Percentiles rank a stretch among this genome's conserved stretches.
These are phyloP conservation scores for Pagetopsis macropterus DNA, from an alignment of 2,797 vertebrate genomes.

Conservation along the genomic window DNA sequence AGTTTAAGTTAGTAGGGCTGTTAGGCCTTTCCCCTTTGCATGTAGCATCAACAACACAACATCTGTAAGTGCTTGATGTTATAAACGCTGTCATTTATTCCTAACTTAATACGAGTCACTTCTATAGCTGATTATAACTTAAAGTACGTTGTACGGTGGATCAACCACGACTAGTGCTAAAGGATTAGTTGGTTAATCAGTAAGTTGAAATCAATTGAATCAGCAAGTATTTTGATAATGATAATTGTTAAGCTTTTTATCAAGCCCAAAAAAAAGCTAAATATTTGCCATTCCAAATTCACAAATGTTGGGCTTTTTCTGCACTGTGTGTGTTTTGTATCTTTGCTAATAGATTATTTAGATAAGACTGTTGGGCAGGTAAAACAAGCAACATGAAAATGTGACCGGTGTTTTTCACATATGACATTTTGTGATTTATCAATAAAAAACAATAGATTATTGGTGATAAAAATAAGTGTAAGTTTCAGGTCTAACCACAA, in stretches of 20 bases:
- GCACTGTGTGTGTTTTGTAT: not conserved
- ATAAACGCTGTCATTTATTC: not conserved
- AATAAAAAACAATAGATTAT: not conserved
- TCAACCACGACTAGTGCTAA: not conserved
- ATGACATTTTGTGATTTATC: not conserved
- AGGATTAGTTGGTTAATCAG: not conserved
- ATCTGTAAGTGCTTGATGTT: slow-evolving; percentile 1
- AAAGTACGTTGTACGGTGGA: not conserved
- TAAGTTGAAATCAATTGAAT: not conserved
- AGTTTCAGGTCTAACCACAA: not conserved
- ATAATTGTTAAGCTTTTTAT: not conserved
- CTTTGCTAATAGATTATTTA: not conserved
- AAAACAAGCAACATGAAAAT: not conserved
- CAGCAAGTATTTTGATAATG: not conserved
- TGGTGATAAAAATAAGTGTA: not conserved
- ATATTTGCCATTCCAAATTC: not conserved
- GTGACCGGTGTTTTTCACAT: not conserved
- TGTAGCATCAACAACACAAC: not conserved
- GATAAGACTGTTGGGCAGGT: not conserved
- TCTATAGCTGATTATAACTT: not conserved
- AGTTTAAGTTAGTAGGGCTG: not conserved
- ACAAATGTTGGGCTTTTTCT: not conserved
- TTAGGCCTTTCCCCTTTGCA: too few species aligned
- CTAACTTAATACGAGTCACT: not conserved
- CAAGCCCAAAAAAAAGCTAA: not conserved